Percentiles rank a stretch among this genome's conserved stretches.
Evolutionary conservation across 1,140 invertebrate genomes (phyloP).

Genomic region (Oncopeltus fasciatus): DNA sequence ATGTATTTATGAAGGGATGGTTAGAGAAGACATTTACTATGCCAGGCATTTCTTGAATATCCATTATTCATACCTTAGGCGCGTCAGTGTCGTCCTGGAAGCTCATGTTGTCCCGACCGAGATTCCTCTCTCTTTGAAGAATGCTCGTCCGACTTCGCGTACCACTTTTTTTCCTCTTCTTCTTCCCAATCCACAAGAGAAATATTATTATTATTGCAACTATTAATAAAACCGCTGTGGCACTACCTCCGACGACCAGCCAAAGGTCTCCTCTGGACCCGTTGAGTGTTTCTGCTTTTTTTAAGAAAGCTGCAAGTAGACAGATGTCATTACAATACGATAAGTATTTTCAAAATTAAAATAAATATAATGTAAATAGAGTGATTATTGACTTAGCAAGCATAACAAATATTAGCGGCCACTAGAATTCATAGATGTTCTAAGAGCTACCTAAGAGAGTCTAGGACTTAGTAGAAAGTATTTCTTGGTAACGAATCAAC

Average conservation of each 20-base stretch:
- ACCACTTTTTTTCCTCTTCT: background rate
- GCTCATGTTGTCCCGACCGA: constrained; percentile 17
- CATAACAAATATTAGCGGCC: too few relatives aligned
- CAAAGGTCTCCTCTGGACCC: background rate
- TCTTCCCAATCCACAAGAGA: constrained; percentile 29
- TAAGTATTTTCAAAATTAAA: too few relatives aligned
- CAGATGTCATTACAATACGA: too few relatives aligned
- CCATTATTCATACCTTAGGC: constrained; percentile 14
- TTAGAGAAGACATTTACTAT: too few relatives aligned
- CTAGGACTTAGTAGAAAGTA: too few relatives aligned
- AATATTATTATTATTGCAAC: constrained; percentile 44
- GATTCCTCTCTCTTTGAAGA: background rate
- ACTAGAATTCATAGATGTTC: too few relatives aligned
- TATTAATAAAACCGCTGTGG: constrained; percentile 44
- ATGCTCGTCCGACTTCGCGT: background rate
- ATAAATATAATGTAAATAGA: too few relatives aligned
- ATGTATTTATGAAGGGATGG: too few relatives aligned
- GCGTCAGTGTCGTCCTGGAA: constrained; percentile 20
- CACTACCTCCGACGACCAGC: constrained; percentile 42
- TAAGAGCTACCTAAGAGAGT: too few relatives aligned
- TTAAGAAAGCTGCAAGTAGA: constrained; percentile 24
- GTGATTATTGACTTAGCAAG: too few relatives aligned
- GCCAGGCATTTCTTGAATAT: too few relatives aligned
- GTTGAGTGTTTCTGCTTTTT: constrained; percentile 28
- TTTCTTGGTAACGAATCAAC: too few relatives aligned